Evolutionary conservation across 2,113 vertebrate species (phyloP).

Genomic region (Cynocephalus volans): DNA sequence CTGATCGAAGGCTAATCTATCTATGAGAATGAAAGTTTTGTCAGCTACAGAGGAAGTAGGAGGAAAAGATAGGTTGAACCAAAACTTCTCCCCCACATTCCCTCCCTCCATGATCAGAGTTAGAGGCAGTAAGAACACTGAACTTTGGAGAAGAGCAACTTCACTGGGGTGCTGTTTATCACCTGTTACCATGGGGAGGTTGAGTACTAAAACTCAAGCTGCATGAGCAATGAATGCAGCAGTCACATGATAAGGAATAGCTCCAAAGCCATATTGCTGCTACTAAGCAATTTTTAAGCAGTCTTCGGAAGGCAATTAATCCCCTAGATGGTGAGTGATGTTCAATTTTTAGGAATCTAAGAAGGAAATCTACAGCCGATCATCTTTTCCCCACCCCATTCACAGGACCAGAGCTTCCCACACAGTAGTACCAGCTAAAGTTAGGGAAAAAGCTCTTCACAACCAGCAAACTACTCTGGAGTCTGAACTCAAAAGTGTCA

Average conservation of each 20-base stretch:
- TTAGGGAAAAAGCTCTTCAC: not conserved
- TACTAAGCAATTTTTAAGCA: not conserved
- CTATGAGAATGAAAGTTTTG: not conserved
- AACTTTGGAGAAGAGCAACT: not conserved
- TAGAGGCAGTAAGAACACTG: constrained; percentile 16
- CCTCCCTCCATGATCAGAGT: constrained; percentile 15
- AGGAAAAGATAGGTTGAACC: constrained; percentile 7
- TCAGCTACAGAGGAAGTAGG: not conserved
- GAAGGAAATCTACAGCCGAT: not conserved
- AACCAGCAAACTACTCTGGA: not conserved
- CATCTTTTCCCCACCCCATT: not conserved
- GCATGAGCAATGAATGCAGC: not conserved
- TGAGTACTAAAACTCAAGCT: not conserved
- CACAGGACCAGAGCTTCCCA: not conserved
- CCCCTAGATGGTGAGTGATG: not conserved
- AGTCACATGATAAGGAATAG: not conserved
- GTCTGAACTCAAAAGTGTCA: constrained; percentile 11
- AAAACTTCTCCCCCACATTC: not conserved
- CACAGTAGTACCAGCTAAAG: not conserved
- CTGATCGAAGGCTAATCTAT: not conserved
- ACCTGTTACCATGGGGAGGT: not conserved
- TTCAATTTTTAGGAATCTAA: constrained; percentile 22
- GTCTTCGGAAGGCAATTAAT: constrained; percentile 2
- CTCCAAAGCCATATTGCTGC: not conserved
- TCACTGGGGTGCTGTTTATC: not conserved